Percentiles rank a stretch among this genome's conserved stretches.
phyloP scores from a whole-genome alignment of 2,113 vertebrate genomes.

The Notarius quadriscutis region DNA sequence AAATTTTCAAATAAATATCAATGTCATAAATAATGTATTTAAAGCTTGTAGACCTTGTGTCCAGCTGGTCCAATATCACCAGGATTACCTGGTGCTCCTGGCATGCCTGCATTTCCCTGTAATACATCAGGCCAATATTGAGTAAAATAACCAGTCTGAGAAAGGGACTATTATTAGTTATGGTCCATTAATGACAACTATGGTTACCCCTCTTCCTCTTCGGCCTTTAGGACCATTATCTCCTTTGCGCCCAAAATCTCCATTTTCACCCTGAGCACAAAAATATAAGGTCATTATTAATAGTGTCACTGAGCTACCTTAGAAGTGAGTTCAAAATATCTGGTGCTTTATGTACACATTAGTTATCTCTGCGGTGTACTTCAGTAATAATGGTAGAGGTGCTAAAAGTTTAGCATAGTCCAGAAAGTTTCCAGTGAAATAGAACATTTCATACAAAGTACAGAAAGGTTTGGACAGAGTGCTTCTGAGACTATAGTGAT shows the following conservation, averaged over 20 bases:
- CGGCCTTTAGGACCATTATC: slow-evolving; percentile 76
- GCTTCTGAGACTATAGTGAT: not conserved
- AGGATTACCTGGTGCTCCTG: slow-evolving; percentile 69
- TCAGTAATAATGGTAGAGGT: not conserved
- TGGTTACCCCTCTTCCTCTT: slow-evolving; percentile 77
- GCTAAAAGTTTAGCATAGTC: not conserved
- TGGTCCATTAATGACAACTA: not conserved
- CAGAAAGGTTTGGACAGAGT: not conserved
- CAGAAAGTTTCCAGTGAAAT: not conserved
- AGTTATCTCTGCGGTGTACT: not conserved
- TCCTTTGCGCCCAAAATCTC: slow-evolving; percentile 71
- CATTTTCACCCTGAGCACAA: slow-evolving; percentile 78
- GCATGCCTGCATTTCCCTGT: slow-evolving; percentile 77
- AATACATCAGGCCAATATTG: not conserved
- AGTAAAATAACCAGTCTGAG: not conserved
- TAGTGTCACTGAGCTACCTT: not conserved
- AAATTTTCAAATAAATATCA: not conserved
- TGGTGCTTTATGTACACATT: not conserved
- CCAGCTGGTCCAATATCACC: slow-evolving; percentile 78
- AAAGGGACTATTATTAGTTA: not conserved
- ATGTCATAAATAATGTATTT: not conserved
- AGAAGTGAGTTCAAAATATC: not conserved
- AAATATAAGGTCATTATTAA: slow-evolving; percentile 27
- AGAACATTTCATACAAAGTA: not conserved
- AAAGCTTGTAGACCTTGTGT: slow-evolving; percentile 67